phyloP scores from a whole-genome alignment of 1,140 invertebrate species.

The Galleria mellonella region DNA sequence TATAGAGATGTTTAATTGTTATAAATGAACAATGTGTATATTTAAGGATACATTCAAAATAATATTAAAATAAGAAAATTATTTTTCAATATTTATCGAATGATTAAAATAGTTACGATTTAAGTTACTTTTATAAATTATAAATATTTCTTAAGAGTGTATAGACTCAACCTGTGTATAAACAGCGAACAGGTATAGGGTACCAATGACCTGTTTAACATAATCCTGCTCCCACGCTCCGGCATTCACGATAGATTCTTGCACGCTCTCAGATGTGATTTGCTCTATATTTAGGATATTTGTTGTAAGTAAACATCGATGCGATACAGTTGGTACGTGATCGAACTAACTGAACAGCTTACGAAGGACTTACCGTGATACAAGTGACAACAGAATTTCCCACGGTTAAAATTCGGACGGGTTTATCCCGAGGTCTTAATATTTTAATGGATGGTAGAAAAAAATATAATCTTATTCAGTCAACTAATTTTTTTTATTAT shows the following conservation, averaged over 20 bases:
- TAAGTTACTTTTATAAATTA: no score
- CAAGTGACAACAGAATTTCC: slow-evolving; percentile 36
- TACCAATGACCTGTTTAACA: slow-evolving; percentile 72
- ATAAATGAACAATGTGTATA: no score
- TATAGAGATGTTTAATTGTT: no score
- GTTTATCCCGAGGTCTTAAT: not conserved
- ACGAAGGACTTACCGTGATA: not conserved
- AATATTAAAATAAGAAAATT: no score
- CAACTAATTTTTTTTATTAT: no score
- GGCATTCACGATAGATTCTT: slow-evolving; percentile 68
- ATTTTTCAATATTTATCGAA: no score
- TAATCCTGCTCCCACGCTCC: slow-evolving; percentile 64
- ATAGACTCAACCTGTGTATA: slow-evolving; percentile 32
- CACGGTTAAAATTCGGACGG: slow-evolving; percentile 31
- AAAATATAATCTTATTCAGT: no score
- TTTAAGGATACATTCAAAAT: no score
- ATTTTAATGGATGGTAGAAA: no score
- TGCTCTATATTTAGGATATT: slow-evolving; percentile 71
- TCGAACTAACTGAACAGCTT: slow-evolving; percentile 50
- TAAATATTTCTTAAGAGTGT: no score
- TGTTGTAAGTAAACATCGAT: slow-evolving; percentile 64
- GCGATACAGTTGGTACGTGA: slow-evolving; percentile 79
- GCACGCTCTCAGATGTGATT: slow-evolving; percentile 66
- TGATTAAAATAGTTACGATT: no score
- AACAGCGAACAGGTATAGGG: slow-evolving; percentile 54